phyloP scores from a whole-genome alignment of 1,140 invertebrate genomes.

The Zaprionus inermis region DNA sequence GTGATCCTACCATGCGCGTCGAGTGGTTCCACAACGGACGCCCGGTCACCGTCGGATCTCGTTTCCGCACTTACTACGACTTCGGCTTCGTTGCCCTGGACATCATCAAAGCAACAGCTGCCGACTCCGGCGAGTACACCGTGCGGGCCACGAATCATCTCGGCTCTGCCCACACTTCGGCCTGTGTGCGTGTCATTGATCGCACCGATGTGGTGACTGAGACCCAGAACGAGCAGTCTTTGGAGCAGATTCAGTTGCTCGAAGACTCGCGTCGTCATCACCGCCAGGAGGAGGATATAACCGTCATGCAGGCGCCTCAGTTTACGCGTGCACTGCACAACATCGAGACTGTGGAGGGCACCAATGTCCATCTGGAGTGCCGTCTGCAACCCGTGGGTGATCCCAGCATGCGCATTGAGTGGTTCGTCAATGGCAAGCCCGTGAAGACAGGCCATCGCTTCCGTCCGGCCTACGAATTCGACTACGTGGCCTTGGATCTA shows the following conservation, averaged over 20 bases:
- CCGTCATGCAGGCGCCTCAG: constrained; percentile 92
- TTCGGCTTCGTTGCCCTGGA: constrained; percentile 97
- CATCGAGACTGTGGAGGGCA: constrained; percentile 95
- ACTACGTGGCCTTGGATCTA: constrained; percentile 98
- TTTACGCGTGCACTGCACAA: constrained; percentile 95
- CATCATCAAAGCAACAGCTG: constrained; percentile 93
- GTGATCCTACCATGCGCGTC: constrained; percentile 97
- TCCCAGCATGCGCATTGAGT: constrained; percentile 97
- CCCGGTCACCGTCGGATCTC: constrained; percentile 93
- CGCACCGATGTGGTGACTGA: constrained; percentile 95
- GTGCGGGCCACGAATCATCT: constrained; percentile 96
- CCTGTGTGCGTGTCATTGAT: constrained; percentile 93
- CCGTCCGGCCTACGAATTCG: constrained; percentile 98
- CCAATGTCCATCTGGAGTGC: constrained; percentile 96
- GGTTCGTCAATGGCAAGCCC: constrained; percentile 97
- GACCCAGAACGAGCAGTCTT: constrained; percentile 96
- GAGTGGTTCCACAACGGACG: constrained; percentile 98
- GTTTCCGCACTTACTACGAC: constrained; percentile 97
- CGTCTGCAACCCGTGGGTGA: constrained; percentile 97
- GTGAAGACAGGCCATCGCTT: constrained; percentile 96
- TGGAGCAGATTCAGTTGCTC: constrained; percentile 97
- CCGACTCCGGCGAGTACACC: constrained; percentile 97
- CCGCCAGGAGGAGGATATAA: constrained; percentile 90
- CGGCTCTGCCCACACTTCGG: constrained; percentile 95
- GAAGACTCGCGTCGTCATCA: constrained; percentile 92